phyloP scores from a whole-genome alignment of 2,888 invertebrate species.

The Nomada fabriciana region DNA sequence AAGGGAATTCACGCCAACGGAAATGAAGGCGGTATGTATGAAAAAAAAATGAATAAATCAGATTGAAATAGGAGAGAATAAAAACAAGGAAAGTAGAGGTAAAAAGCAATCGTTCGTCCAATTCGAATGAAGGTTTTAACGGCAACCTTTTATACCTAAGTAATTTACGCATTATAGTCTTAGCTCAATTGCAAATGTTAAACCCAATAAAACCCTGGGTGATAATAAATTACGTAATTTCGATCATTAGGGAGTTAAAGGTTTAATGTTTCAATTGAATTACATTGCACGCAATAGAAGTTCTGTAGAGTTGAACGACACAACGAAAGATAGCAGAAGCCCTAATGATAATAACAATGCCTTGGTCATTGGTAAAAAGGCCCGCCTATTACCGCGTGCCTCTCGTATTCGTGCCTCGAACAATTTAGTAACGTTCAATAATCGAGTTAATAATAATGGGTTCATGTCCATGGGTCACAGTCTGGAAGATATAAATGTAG shows the following conservation, averaged over 20 bases:
- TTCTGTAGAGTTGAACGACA: constrained; percentile 48
- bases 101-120: background rate
- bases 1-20: constrained; percentile 90
- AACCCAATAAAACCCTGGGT: constrained; percentile 26
- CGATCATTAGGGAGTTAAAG: constrained; percentile 47
- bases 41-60: background rate
- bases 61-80: no score
- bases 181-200: constrained; percentile 1
- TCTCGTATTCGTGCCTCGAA: constrained; percentile 62
- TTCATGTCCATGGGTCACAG: background rate
- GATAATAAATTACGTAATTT: constrained; percentile 47
- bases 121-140: background rate
- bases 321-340: constrained; percentile 46
- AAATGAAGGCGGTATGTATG: constrained; percentile 90
- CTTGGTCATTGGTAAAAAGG: constrained; percentile 74
- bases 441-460: constrained; percentile 57
- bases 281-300: constrained; percentile 53
- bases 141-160: background rate
- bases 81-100: no score
- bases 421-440: constrained; percentile 59
- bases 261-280: constrained; percentile 50
- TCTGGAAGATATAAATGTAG: background rate
- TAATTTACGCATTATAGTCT: constrained; percentile 1
- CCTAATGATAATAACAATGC: constrained; percentile 59
- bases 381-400: constrained; percentile 72